phyloP scores from a whole-genome alignment of 2,797 vertebrate species.

The Eulemur rubriventer region DNA sequence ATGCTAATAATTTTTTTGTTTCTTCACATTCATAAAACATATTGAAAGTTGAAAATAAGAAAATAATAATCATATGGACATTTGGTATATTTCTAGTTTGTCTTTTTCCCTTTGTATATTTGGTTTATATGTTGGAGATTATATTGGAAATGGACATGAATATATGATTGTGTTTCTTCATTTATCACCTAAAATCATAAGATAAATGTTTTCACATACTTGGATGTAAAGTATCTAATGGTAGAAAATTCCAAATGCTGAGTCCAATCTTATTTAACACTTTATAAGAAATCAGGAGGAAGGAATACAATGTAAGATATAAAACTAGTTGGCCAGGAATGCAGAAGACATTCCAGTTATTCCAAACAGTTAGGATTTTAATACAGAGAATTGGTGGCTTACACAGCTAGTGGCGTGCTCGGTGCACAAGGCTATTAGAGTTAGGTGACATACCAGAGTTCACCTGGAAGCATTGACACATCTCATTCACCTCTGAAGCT shows the following conservation, averaged over 20 bases:
- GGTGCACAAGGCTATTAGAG: neutral
- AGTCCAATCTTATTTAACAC: constrained; percentile 7
- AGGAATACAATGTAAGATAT: neutral
- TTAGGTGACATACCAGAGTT: neutral
- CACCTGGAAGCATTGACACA: neutral
- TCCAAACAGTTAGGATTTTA: neutral
- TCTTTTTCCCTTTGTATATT: neutral
- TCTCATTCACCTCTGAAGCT: neutral
- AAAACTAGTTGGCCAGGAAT: neutral
- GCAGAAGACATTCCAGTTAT: neutral
- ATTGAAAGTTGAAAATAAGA: neutral
- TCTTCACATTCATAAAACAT: neutral
- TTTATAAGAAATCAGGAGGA: neutral
- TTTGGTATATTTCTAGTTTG: neutral
- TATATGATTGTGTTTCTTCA: neutral
- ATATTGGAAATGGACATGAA: neutral
- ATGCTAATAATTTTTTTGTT: neutral
- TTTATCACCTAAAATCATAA: neutral
- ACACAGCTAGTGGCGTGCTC: neutral
- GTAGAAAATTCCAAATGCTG: neutral
- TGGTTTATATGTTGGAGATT: neutral
- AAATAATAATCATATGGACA: neutral
- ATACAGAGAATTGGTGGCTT: neutral
- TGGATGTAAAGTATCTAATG: neutral
- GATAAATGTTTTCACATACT: neutral